Base-by-base conservation (phyloP, 2,888 invertebrate genomes). In the Chaetogeoica ovagalla region DNA sequence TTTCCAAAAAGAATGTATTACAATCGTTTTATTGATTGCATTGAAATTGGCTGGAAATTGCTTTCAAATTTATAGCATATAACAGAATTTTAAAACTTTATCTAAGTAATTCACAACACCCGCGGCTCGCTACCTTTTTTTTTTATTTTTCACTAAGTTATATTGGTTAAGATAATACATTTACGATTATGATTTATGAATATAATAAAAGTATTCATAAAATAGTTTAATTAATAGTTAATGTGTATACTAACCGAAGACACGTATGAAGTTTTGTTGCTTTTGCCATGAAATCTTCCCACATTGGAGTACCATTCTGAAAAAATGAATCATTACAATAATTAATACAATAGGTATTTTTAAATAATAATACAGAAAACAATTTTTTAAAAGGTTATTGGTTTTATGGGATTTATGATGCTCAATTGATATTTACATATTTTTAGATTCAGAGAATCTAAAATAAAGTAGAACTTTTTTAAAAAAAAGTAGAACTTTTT, bases 221-320 rank as follows among this genome's bases (percentile, higher is more conserved):
- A 21, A 68, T 17, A 15, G 17, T 15, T 48, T 13, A 48, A 21
- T 68, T 66, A 66, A 48, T 66, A 23, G 48, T 68, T 68, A 19
- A 15, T 59, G 11, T 63, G 15, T 30, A 57, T 62, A 90, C 92
- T 93, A 89, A 97, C 96, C 94, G 94, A 84, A 98, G 89, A 84
- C 96, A 95, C 69, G 95, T 91, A 87, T 98, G 96, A 82, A 98
- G 91, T 88, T 98, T 98, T 71, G 94, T 92, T 81, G 98, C 96
- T 88, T 96, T 97, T 77, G 92, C 91, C 86, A 95, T 92, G 85
- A 97, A 93, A 87, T 97, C 96, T 87, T 98, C 97, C 96, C 96
- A 97, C 85, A 96, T 89, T 81, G 96, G 95, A 84, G 95, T 91
- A 85, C 95, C 94, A 88, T 92, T 94, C 97, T 97, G 92, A 84